These are phyloP conservation scores for Pelmatolapia mariae DNA, from an alignment of 2,113 vertebrate genomes.

Conservation along the genomic window DNA sequence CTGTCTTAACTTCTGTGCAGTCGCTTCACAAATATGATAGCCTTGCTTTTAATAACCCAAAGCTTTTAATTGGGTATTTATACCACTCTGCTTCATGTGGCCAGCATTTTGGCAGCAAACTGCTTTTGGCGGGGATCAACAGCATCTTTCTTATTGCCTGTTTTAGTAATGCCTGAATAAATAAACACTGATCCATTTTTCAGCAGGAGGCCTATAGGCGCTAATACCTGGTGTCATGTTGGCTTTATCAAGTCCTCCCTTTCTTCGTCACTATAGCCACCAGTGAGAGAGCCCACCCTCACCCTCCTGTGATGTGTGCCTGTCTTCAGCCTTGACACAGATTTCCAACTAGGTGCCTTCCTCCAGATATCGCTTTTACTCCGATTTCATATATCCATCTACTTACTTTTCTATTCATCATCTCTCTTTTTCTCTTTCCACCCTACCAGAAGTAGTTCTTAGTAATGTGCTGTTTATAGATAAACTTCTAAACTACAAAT, in stretches of 20 bases:
- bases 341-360: conserved; percentile 31
- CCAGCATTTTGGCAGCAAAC: conserved; percentile 5
- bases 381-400: not conserved
- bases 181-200: conserved; percentile 2
- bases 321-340: conserved; percentile 48
- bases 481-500: not conserved
- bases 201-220: not conserved
- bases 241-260: conserved; percentile 5
- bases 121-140: not conserved
- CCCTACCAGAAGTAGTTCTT: not conserved
- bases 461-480: not conserved
- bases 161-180: not conserved
- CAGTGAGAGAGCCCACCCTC: not conserved
- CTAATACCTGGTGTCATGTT: not conserved
- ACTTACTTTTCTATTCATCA: not conserved
- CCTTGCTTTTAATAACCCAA: conserved; percentile 7
- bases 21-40: conserved; percentile 32
- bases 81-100: not conserved
- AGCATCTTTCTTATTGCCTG: not conserved
- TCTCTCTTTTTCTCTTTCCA: not conserved
- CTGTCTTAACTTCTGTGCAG: not conserved
- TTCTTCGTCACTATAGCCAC: not conserved
- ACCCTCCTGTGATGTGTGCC: conserved; percentile 40
- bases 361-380: not conserved
- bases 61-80: conserved; percentile 45